Evolutionary conservation across 2,888 invertebrate species (phyloP).

Genomic region (Trichogramma evanescens): DNA sequence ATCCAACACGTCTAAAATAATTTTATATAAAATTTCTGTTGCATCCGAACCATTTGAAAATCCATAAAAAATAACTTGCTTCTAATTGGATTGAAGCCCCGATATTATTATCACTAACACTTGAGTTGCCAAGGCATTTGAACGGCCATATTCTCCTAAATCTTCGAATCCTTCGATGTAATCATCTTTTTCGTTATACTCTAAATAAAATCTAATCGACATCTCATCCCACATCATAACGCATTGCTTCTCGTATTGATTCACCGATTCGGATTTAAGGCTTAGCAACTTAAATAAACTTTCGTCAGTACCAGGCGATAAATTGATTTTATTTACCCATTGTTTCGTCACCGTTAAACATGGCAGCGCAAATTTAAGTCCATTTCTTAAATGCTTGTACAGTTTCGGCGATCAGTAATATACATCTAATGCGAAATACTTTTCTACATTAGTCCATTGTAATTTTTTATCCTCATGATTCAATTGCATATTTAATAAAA

Average conservation of each 20-base stretch:
- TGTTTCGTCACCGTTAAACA: not conserved
- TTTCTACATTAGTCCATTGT: slow-evolving; percentile 29
- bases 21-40: no score
- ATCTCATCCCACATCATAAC: slow-evolving; percentile 30
- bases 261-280: not conserved
- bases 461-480: slow-evolving; percentile 20
- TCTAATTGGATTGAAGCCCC: no score
- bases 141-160: no score
- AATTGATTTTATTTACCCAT: not conserved
- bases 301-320: not conserved
- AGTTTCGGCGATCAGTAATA: slow-evolving; percentile 21
- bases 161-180: no score
- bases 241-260: slow-evolving; percentile 15
- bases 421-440: slow-evolving; percentile 28
- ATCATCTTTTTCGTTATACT: no score
- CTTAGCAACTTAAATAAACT: not conserved
- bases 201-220: not conserved
- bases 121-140: no score
- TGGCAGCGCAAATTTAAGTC: not conserved
- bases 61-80: slow-evolving; percentile 16
- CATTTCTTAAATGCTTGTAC: not conserved
- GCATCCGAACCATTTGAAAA: not conserved
- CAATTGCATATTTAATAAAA: slow-evolving; percentile 23
- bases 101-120: no score
- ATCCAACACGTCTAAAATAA: no score